These are phyloP conservation scores for Tortrix viridana DNA, from an alignment of 2,888 invertebrate genomes.

Conservation along the genomic window DNA sequence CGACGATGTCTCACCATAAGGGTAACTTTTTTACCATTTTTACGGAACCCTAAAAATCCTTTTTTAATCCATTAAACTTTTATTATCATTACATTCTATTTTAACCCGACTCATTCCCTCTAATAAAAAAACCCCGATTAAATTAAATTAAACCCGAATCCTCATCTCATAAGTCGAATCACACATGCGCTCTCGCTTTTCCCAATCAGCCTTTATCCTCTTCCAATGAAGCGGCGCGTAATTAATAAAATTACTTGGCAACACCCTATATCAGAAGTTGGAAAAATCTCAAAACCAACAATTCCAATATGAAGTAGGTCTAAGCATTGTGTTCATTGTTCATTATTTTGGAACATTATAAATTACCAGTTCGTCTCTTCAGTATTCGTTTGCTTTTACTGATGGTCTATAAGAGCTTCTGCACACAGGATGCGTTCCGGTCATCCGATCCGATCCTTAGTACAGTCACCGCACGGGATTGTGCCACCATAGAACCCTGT, in stretches of 20 bases:
- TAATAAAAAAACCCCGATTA: background rate
- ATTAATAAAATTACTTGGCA: background rate
- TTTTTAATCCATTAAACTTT: too few species aligned
- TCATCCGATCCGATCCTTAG: too few species aligned
- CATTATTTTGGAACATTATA: constrained; percentile 28
- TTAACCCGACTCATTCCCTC: background rate
- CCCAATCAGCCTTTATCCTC: background rate
- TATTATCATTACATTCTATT: background rate
- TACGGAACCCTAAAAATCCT: too few species aligned
- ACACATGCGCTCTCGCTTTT: background rate
- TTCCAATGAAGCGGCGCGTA: background rate
- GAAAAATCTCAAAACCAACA: constrained; percentile 12
- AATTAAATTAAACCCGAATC: background rate
- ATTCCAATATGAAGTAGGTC: constrained; percentile 21
- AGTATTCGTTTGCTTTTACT: constrained; percentile 16
- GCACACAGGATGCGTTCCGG: too few species aligned
- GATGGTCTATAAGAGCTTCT: too few species aligned
- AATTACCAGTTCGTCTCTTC: constrained; percentile 24
- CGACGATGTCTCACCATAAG: too few species aligned
- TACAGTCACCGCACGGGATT: too few species aligned
- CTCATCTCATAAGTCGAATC: background rate
- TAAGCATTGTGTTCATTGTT: constrained; percentile 27
- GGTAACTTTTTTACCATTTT: too few species aligned
- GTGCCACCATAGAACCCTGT: too few species aligned
- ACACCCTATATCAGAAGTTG: background rate